These are phyloP conservation scores for Rattus rattus DNA, from an alignment of 2,113 vertebrate species.

Conservation along the genomic window DNA sequence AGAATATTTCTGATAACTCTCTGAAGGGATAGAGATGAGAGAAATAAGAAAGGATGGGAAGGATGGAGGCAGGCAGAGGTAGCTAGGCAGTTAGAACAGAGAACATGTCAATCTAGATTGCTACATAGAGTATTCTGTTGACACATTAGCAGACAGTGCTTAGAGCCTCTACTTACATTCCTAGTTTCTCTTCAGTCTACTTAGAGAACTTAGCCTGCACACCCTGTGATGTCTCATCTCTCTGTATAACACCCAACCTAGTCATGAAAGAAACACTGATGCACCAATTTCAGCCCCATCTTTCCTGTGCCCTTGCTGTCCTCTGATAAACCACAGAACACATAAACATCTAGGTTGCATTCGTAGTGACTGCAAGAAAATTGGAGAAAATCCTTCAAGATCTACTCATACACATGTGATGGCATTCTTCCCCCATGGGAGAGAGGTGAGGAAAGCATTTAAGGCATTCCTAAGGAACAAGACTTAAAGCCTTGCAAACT, in stretches of 20 bases:
- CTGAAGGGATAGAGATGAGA: not conserved
- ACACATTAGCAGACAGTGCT: not conserved
- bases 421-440: not conserved
- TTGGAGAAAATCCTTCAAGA: not conserved
- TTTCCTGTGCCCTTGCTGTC: rapidly evolving
- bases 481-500: not conserved
- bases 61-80: not conserved
- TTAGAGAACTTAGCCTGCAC: no score
- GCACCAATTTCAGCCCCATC: not conserved
- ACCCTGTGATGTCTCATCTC: not conserved
- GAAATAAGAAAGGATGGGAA: not conserved
- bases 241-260: not conserved
- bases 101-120: not conserved
- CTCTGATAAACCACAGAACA: not conserved
- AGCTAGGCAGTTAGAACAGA: not conserved
- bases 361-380: not conserved
- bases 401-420: not conserved
- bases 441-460: not conserved
- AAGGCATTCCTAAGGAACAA: not conserved
- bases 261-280: not conserved
- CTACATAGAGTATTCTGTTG: not conserved
- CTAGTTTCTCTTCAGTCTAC: not conserved
- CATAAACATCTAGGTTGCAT: not conserved
- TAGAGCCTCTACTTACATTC: not conserved
- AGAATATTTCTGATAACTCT: not conserved